Evolutionary conservation across 2,888 invertebrate genomes (phyloP).

Genomic region (Nomada lathburiana): DNA sequence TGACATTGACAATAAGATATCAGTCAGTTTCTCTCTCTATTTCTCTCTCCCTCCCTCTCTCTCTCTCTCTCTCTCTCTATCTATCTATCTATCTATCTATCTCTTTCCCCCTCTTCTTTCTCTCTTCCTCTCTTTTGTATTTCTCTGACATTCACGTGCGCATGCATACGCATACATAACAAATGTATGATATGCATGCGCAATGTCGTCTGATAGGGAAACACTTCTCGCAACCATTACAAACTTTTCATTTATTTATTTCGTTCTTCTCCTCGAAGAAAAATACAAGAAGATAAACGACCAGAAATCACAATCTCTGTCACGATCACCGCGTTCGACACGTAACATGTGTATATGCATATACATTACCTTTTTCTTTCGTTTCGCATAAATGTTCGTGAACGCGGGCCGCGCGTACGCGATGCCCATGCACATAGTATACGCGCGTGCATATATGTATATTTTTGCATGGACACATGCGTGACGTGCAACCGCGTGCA

Average conservation of each 20-base stretch:
- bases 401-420: neutral
- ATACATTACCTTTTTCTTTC: conserved; percentile 10
- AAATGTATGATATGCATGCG: conserved; percentile 7
- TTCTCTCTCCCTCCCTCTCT: conserved; percentile 16
- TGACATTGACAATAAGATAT: conserved; percentile 38
- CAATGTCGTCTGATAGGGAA: neutral
- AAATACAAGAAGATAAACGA: conserved; percentile 4
- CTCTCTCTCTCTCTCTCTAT: conserved; percentile 28
- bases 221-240: conserved; percentile 7
- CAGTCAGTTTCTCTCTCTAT: conserved; percentile 31
- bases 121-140: conserved; percentile 3
- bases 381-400: too few relatives aligned
- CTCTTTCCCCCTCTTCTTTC: conserved; percentile 16
- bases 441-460: neutral
- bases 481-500: conserved; percentile 4
- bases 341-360: conserved; percentile 14
- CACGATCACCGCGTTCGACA: conserved; percentile 32
- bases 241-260: neutral
- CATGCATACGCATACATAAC: conserved; percentile 2
- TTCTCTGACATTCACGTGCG: conserved; percentile 22
- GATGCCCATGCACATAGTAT: neutral
- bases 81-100: neutral
- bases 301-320: conserved; percentile 32
- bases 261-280: neutral
- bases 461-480: neutral